Percentiles rank a stretch among this genome's conserved stretches.
phyloP scores from a whole-genome alignment of 2,888 invertebrate genomes.

The Steromphala cineraria region DNA sequence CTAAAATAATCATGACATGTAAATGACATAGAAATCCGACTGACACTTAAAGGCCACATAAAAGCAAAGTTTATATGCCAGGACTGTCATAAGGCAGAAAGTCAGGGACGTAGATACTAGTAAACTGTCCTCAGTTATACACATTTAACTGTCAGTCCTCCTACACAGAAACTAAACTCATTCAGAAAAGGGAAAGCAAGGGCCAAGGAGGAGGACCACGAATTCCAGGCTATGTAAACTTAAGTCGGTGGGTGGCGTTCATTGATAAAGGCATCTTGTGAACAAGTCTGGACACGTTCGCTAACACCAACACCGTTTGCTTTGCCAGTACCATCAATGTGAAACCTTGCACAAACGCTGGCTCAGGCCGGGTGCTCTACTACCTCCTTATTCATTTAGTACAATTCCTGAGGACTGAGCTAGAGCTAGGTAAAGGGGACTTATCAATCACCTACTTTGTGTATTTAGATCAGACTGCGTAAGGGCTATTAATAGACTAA shows the following conservation, averaged over 20 bases:
- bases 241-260: not conserved
- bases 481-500: not conserved
- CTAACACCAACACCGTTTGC: not conserved
- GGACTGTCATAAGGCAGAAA: too few relatives aligned
- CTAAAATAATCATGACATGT: too few relatives aligned
- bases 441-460: not conserved
- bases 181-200: not conserved
- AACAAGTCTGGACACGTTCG: not conserved
- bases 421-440: not conserved
- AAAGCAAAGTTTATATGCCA: too few relatives aligned
- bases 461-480: not conserved
- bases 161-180: not conserved
- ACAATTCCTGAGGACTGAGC: not conserved
- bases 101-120: too few relatives aligned
- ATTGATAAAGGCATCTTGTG: constrained; percentile 6
- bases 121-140: too few relatives aligned
- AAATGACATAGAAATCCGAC: too few relatives aligned
- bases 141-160: too few relatives aligned
- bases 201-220: not conserved
- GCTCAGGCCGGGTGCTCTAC: not conserved
- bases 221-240: not conserved
- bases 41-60: too few relatives aligned
- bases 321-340: not conserved
- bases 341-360: not conserved
- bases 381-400: not conserved